A percentile compares a stretch with the other conserved stretches of the same genome.
Conservation (phyloP, 2,113 vertebrate species). For the Calidris pugnax region DNA sequence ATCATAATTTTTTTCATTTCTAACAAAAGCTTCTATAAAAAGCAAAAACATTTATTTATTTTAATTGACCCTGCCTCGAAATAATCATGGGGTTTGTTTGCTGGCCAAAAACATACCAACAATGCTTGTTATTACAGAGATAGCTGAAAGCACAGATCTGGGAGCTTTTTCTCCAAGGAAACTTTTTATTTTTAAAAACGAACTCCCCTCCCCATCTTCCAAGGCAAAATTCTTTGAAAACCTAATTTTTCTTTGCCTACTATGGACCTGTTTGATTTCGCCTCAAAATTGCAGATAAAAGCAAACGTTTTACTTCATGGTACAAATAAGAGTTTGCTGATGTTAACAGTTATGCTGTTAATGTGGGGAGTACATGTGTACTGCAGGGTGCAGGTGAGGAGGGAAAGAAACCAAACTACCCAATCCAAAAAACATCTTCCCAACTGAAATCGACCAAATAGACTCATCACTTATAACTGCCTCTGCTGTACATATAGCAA, state of each 20-base stretch:
- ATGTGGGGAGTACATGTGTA: not conserved
- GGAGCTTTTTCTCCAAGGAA: not conserved
- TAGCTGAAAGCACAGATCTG: not conserved
- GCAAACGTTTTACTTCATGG: not conserved
- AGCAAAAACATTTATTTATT: conserved; percentile 10
- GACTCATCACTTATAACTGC: conserved; percentile 41
- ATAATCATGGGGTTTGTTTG: not conserved
- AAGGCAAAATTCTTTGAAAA: not conserved
- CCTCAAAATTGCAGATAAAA: not conserved
- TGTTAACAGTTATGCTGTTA: not conserved
- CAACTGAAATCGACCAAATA: conserved; percentile 50
- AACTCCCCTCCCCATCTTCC: not conserved
- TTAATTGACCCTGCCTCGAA: conserved; percentile 35
- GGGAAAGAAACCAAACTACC: not conserved
- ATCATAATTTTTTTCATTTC: conserved; percentile 21
- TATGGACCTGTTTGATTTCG: fast-evolving
- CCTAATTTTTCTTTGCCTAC: not conserved
- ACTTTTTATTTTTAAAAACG: not conserved
- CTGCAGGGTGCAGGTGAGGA: fast-evolving
- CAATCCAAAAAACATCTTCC: not conserved
- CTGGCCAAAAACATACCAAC: conserved; percentile 1
- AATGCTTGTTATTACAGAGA: not conserved
- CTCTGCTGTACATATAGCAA: conserved; percentile 4
- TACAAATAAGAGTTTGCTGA: not conserved
- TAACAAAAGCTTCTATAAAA: conserved; percentile 8